Evolutionary conservation across 1,140 invertebrate genomes (phyloP).

Genomic region (Polyergus mexicanus): DNA sequence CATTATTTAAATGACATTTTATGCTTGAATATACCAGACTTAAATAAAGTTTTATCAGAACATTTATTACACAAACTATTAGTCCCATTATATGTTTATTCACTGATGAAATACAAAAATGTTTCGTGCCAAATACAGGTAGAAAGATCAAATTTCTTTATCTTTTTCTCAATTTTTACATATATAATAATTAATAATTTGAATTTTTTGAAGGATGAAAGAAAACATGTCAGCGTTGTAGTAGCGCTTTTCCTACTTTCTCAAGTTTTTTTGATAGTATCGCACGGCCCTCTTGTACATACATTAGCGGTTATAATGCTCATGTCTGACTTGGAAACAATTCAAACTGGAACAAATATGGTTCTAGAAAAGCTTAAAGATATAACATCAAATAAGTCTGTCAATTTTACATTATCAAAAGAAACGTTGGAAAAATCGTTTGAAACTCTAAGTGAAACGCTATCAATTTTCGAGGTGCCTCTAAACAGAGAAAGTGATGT

Average conservation of each 20-base stretch:
- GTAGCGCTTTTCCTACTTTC: conserved; percentile 97
- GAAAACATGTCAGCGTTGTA: conserved; percentile 90
- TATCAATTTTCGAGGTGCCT: conserved; percentile 26
- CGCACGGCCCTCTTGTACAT: conserved; percentile 95
- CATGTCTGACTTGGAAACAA: conserved; percentile 91
- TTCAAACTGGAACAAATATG: conserved; percentile 90
- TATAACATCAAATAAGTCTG: conserved; percentile 76
- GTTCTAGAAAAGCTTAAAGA: conserved; percentile 92
- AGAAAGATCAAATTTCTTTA: conserved; percentile 43
- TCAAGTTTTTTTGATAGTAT: conserved; percentile 98
- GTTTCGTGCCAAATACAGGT: conserved; percentile 83
- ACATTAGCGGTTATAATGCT: conserved; percentile 96
- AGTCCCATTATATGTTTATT: conserved; percentile 98
- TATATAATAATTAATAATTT: conserved; percentile 52
- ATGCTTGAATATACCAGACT: conserved; percentile 95
- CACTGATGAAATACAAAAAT: conserved; percentile 88
- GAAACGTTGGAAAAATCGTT: conserved; percentile 90
- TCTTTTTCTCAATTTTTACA: conserved; percentile 3
- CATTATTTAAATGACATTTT: conserved; percentile 99
- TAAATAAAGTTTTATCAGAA: conserved; percentile 98
- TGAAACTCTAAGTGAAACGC: conserved; percentile 85
- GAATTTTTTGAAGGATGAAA: conserved; percentile 80
- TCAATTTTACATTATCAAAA: conserved; percentile 87
- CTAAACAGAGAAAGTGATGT: conserved; percentile 14
- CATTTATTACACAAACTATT: conserved; percentile 97